Conservation (phyloP, 1,140 invertebrate genomes). For the Spodoptera frugiperda region DNA sequence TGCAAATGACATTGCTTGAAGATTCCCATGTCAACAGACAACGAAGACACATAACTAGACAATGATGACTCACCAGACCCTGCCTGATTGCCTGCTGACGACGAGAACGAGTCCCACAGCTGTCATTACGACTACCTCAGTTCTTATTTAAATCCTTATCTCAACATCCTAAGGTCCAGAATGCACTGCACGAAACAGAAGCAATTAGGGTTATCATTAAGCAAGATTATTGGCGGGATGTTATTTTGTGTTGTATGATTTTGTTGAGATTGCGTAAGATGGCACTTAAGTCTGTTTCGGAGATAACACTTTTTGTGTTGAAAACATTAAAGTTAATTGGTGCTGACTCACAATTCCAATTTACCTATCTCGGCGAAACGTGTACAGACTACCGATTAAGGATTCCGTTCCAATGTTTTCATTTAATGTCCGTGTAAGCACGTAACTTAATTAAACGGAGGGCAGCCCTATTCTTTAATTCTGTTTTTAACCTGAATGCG, state of each 20-base stretch:
- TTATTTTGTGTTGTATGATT: constrained; percentile 23
- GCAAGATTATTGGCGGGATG: constrained; percentile 32
- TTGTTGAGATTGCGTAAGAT: constrained; percentile 29
- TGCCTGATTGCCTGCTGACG: constrained; percentile 24
- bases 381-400: background rate
- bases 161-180: constrained; percentile 23
- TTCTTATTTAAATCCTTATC: constrained; percentile 13
- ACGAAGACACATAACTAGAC: constrained; percentile 17
- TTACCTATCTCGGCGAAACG: constrained; percentile 3
- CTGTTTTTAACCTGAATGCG: no score
- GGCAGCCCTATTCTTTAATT: no score
- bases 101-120: constrained; percentile 27
- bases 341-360: background rate
- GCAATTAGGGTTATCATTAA: constrained; percentile 44
- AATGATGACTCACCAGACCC: constrained; percentile 16
- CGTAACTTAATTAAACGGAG: no score
- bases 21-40: background rate
- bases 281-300: constrained; percentile 19
- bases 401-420: no score
- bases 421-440: no score
- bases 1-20: no score
- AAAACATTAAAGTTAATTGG: background rate
- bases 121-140: constrained; percentile 11
- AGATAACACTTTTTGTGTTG: constrained; percentile 11
- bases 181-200: background rate